A percentile compares a stretch with the other conserved stretches of the same genome.
Conservation (phyloP, 2,113 vertebrate species). For the Aepyceros melampus region DNA sequence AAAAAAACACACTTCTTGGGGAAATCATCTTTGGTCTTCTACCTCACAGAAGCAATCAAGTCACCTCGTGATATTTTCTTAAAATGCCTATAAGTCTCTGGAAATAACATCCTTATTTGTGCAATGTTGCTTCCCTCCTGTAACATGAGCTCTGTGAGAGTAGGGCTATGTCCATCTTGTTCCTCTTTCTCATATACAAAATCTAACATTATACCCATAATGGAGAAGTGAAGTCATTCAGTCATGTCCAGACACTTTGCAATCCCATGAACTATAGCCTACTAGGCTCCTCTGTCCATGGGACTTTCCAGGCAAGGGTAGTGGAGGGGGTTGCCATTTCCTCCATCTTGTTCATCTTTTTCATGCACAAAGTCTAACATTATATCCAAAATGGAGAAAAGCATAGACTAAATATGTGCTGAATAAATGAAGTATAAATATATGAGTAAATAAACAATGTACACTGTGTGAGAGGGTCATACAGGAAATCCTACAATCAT, state of each 20-base stretch:
- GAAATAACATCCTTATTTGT: neutral
- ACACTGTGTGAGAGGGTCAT: neutral
- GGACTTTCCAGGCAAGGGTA: neutral
- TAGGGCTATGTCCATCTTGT: neutral
- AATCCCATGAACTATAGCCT: neutral
- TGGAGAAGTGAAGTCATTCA: neutral
- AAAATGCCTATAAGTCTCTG: neutral
- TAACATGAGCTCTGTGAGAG: neutral
- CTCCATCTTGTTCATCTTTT: neutral
- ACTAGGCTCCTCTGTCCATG: neutral
- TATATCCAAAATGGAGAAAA: neutral
- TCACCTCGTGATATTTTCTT: neutral
- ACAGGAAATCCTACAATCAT: neutral
- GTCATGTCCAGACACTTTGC: neutral
- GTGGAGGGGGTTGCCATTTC: neutral
- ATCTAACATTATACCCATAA: neutral
- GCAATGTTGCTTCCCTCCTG: neutral
- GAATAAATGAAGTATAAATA: neutral
- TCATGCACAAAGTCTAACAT: neutral
- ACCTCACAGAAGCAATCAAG: neutral
- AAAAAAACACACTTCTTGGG: neutral
- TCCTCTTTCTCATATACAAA: neutral
- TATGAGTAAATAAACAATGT: neutral
- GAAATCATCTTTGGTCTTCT: neutral
- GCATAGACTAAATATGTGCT: neutral